phyloP scores from a whole-genome alignment of 2,113 vertebrate genomes.

The mouse (Mus musculus) region DNA sequence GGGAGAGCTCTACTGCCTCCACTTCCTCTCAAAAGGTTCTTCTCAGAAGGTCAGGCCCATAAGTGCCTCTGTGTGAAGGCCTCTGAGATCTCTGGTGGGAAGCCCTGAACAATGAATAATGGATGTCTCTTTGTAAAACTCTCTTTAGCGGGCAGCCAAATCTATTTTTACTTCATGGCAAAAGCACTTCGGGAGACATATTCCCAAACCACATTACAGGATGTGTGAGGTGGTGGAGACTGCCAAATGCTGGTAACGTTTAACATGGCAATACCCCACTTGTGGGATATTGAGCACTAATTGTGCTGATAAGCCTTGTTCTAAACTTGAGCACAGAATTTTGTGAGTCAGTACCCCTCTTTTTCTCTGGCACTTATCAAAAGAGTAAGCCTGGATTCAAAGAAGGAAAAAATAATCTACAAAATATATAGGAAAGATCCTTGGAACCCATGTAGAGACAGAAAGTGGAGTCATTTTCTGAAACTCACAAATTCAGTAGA shows the following conservation, averaged over 20 bases:
- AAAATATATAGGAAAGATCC: not conserved
- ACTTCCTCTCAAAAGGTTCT: not conserved
- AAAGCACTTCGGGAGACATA: conserved; percentile 68
- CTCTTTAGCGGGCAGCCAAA: conserved; percentile 52
- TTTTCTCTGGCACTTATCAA: conserved; percentile 38
- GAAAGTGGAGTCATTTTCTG: not conserved
- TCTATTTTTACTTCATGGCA: conserved; percentile 74
- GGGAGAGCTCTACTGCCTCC: not conserved
- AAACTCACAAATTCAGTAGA: conserved; percentile 20
- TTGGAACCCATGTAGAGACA: not conserved
- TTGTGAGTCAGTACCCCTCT: conserved; percentile 25
- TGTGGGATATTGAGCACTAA: not conserved
- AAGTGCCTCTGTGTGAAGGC: conserved; percentile 1
- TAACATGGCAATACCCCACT: not conserved
- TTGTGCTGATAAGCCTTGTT: conserved; percentile 30
- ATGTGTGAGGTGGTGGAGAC: conserved; percentile 34
- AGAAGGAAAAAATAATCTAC: not conserved
- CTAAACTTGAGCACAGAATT: not conserved
- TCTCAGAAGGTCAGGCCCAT: conserved; percentile 20
- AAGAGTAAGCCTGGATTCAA: not conserved
- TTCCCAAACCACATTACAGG: conserved; percentile 70
- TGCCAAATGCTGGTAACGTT: conserved; percentile 46
- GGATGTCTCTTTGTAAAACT: conserved; percentile 60
- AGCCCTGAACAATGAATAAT: conserved; percentile 58
- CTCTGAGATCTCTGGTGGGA: conserved; percentile 52